Percentiles rank a stretch among this genome's conserved stretches.
phyloP scores from a whole-genome alignment of 2,888 invertebrate genomes.

The Pemphredon lugubris region DNA sequence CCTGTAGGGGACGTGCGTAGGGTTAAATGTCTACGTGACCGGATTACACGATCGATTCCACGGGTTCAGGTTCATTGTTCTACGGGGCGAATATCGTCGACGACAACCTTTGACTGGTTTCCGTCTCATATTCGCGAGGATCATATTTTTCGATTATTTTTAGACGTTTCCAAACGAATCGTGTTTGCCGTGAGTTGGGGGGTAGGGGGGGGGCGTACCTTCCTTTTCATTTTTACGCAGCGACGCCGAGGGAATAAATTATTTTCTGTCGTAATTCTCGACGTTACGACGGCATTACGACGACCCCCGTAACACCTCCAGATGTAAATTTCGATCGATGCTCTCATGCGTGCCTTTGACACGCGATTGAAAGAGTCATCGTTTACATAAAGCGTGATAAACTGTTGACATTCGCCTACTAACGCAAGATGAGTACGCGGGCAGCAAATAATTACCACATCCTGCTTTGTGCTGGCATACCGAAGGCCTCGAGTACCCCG shows the following conservation, averaged over 20 bases:
- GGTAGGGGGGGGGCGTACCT: too few species aligned
- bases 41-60: slow-evolving; percentile 62
- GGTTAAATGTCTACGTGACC: slow-evolving; percentile 75
- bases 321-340: too few species aligned
- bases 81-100: slow-evolving; percentile 34
- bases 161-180: too few species aligned
- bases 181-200: too few species aligned
- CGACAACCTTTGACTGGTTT: slow-evolving; percentile 44
- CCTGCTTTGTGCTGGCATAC: slow-evolving; percentile 36
- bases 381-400: slow-evolving; percentile 52
- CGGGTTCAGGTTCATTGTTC: slow-evolving; percentile 66
- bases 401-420: slow-evolving; percentile 58
- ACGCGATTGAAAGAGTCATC: slow-evolving; percentile 15
- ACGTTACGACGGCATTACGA: too few species aligned
- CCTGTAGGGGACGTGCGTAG: slow-evolving; percentile 67
- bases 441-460: slow-evolving; percentile 55
- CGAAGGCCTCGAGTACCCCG: slow-evolving; percentile 29
- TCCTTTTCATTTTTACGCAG: too few species aligned
- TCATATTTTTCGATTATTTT: slow-evolving; percentile 37
- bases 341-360: too few species aligned
- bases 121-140: slow-evolving; percentile 32
- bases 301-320: too few species aligned
- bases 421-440: slow-evolving; percentile 47
- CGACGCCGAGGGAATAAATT: too few species aligned
- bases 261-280: too few species aligned